A percentile compares a stretch with the other conserved stretches of the same genome.
These are phyloP conservation scores for Drosophila colorata DNA, from an alignment of 2,888 invertebrate species.

Conservation along the genomic window DNA sequence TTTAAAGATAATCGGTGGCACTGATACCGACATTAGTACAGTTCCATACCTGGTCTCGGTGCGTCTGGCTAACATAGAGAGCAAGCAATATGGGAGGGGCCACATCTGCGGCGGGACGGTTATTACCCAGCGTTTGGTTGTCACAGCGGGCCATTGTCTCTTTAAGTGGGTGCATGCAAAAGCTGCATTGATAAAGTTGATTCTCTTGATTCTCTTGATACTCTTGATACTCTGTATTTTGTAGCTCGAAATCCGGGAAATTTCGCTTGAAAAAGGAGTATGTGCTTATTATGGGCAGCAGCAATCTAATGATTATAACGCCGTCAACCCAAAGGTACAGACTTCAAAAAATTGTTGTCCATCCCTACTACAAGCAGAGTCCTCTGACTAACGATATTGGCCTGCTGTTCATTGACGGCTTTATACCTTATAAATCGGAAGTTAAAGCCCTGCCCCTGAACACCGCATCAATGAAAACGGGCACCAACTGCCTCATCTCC, in stretches of 20 bases:
- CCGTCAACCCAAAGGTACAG: slow-evolving; percentile 53
- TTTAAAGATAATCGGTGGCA: slow-evolving; percentile 76
- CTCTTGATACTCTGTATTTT: background rate
- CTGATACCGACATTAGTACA: slow-evolving; percentile 28
- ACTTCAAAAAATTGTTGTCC: slow-evolving; percentile 60
- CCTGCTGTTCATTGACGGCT: slow-evolving; percentile 72
- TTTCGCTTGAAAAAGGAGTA: slow-evolving; percentile 42
- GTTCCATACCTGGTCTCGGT: slow-evolving; percentile 75
- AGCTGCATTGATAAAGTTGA: no score
- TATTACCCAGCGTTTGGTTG: slow-evolving; percentile 67
- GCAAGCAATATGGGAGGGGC: slow-evolving; percentile 61
- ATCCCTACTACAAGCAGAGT: slow-evolving; percentile 48
- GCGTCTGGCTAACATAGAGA: slow-evolving; percentile 57
- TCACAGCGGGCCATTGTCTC: slow-evolving; percentile 77
- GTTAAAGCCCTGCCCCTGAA: slow-evolving; percentile 59
- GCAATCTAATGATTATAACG: slow-evolving; percentile 30
- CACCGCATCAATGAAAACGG: background rate
- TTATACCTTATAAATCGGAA: slow-evolving; percentile 58
- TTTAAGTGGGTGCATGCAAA: slow-evolving; percentile 33
- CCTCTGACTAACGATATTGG: slow-evolving; percentile 73
- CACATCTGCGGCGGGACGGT: slow-evolving; percentile 79
- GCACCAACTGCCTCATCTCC: slow-evolving; percentile 63
- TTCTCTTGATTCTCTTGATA: no score
- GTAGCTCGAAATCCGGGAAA: background rate
- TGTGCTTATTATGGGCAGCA: slow-evolving; percentile 74